Base-by-base conservation (phyloP, 2,888 invertebrate species). In the Xylota sylvarum region DNA sequence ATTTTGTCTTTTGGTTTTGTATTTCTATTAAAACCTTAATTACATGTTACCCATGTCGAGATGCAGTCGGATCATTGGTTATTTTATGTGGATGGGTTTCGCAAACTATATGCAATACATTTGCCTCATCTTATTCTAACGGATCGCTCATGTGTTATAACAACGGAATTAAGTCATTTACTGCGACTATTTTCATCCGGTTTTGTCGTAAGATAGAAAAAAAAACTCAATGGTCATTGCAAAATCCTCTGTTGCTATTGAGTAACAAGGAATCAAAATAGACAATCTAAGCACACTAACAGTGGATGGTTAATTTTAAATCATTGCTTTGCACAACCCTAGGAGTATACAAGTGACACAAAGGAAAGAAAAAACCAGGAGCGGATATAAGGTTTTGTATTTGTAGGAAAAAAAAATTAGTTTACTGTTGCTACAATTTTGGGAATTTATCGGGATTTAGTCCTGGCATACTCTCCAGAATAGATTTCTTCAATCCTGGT, bases 11-110 rank as follows among this genome's bases (percentile, higher is more conserved):
- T 30, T 27, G 6, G 27, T 55, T 55, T 55, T 4, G 52, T 9
- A 43, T 64, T 17, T 46, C 35, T 65, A 74, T 74, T 50, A 77
- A 67, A 69, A 69, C 32, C 19, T 46, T 77, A 77, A 77, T 77
- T 77, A 35, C 17, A 60, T 6, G 60, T 37, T 77, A 19, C 6
- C 37, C 48, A 10, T 19, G 7, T 23, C 5, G 46, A n/a, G 23
- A 35, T 17, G 17, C 40, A 55, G 55, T 14, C 55, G 55, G 43
- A 46, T 76, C 30, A 56, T 46, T 56, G 12, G 19, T 35, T 46
- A 14, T 65, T 69, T 67, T 30, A 50, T 32, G 62, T 27, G 32
- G n/a, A 46, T 27, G 50, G 12, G n/a, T 46, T 64, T 32, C 23
- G 40, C 12, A 43, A 40, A 40, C 40, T 37, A 37, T 10, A 40